These are phyloP conservation scores for Dione juno DNA, from an alignment of 2,888 invertebrate species.

Conservation along the genomic window DNA sequence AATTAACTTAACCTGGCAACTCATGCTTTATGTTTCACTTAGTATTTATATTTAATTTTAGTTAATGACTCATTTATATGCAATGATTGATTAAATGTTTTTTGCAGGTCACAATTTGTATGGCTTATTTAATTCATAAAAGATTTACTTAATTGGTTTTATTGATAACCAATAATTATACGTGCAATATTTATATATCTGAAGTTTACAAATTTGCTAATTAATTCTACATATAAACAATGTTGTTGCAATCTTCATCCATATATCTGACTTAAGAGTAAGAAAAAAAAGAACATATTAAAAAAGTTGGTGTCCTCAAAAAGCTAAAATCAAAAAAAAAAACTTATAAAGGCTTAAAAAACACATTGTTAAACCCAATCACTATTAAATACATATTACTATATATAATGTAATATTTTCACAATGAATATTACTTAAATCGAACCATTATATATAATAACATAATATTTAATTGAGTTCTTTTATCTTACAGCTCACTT, in stretches of 20 bases:
- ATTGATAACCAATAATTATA: no score
- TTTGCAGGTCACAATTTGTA: not conserved
- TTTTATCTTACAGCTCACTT: conserved; percentile 42
- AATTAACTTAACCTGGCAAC: conserved; percentile 46
- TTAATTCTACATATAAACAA: no score
- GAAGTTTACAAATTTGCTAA: no score
- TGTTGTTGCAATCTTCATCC: no score
- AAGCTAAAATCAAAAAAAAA: no score
- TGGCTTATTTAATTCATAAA: not conserved
- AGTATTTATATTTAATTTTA: conserved; percentile 25
- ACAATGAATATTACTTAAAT: not conserved
- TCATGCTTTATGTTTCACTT: conserved; percentile 28
- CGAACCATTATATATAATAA: no score
- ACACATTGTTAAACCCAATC: not conserved
- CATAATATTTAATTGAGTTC: conserved; percentile 10
- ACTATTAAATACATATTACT: no score
- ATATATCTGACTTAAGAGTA: no score
- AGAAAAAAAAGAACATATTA: no score
- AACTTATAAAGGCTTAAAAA: no score
- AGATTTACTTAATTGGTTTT: no score
- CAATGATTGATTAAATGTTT: not conserved
- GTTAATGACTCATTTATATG: conserved; percentile 32
- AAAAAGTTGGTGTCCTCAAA: no score
- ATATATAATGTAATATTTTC: not conserved
- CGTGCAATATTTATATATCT: not conserved